Evolutionary conservation across 2,888 invertebrate genomes (phyloP), one percentile per base, ranked within the genome.

Genomic region (Drosophila bunnanda): DNA sequence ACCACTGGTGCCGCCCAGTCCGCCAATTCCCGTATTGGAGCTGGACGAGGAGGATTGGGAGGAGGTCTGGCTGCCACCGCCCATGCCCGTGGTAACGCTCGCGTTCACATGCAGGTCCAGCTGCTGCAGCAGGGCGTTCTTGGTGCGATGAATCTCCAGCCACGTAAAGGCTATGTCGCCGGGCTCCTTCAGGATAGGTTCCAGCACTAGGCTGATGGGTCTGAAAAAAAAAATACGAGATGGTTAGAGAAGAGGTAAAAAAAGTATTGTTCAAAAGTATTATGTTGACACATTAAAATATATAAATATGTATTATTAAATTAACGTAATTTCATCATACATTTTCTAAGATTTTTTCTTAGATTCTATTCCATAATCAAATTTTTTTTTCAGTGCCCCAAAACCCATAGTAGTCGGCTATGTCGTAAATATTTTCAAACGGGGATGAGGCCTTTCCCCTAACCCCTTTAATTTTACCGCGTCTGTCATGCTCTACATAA

Each of bases 111-210:
- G 91, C 72, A 91, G 89, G 86, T 94, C 93, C 80, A 93, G 93
- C 91, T 94, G 94, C 90, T 94, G 94, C 80, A 94, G 92, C 34
- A 95, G 92, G 25, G 95, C 94, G 38, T 94, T 94, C 76, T 94
- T 93, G 53, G 95, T 94, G 78, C 95, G 93, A 65, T 93, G 94
- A 76, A 95, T 95, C 90, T 96, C 95, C 90, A 96, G 93, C 96
- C 96, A 97, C 66, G 95, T 95, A 85, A 96, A 94, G n/a, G 95
- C 95, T 54, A 96, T 96, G 57, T 94, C 93, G 34, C 96, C 97
- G n/a, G 95, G 93, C 91, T 96, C 97, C 57, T 94, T 93, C 1
- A 95, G 94, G 22, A 96, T 94, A 90, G 95, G 96, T 82, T 96
- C 96, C 25, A 96, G 91, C 13, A 96, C 91, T 80, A 95, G 93